Conservation (phyloP, 1,140 invertebrate genomes). For the Pseudomyrmex flavicornis region DNA sequence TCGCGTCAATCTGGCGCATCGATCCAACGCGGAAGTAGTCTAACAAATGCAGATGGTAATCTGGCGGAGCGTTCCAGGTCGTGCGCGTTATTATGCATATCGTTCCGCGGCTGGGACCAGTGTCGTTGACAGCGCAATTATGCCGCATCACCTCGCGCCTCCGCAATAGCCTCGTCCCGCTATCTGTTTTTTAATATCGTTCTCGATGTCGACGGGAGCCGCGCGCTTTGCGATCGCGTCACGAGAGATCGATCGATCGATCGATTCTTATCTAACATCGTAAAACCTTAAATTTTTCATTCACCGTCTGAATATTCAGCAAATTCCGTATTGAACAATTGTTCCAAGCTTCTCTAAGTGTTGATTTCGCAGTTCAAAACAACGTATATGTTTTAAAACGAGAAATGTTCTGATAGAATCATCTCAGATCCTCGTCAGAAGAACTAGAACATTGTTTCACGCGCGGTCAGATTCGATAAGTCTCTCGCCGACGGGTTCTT, state of each 20-base stretch:
- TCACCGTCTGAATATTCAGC: neutral
- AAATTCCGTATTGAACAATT: no score
- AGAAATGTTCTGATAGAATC: no score
- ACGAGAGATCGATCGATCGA: conserved; percentile 23
- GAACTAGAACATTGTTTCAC: neutral
- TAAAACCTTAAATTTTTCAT: conserved; percentile 11
- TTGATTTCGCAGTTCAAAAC: no score
- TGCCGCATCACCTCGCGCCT: conserved; percentile 69
- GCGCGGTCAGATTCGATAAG: neutral
- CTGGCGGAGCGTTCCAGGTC: conserved; percentile 58
- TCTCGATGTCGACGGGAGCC: conserved; percentile 15
- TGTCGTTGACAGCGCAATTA: conserved; percentile 80
- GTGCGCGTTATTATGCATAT: conserved; percentile 59
- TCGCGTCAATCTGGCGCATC: conserved; percentile 57
- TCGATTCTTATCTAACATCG: neutral
- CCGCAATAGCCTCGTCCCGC: conserved; percentile 66
- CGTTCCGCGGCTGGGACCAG: conserved; percentile 59
- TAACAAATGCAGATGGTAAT: conserved; percentile 68
- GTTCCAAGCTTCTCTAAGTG: no score
- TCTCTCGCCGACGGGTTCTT: neutral
- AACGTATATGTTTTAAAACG: no score
- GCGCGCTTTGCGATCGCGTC: conserved; percentile 8
- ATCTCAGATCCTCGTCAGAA: neutral
- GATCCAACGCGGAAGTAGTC: conserved; percentile 33
- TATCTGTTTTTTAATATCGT: conserved; percentile 15